phyloP scores from a whole-genome alignment of 2,888 invertebrate genomes.

The Metacarcinus magister region DNA sequence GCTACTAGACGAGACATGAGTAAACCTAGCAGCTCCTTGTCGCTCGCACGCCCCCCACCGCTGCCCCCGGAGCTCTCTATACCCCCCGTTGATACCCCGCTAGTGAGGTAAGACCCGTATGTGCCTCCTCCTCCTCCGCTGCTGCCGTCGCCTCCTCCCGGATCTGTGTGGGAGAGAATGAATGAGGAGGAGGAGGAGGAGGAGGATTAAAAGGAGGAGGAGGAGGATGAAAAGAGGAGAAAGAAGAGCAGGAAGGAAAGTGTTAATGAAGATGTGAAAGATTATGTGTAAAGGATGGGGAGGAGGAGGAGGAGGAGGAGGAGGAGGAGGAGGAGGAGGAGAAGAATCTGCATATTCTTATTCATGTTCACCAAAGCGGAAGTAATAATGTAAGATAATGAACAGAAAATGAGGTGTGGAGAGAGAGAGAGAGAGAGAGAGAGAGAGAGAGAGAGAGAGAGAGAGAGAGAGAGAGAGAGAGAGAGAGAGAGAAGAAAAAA shows the following conservation, averaged over 20 bases:
- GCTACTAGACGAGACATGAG: slow-evolving; percentile 76
- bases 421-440: too few species aligned
- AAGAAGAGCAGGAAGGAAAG: background rate
- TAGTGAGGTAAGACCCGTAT: background rate
- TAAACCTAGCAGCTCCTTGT: slow-evolving; percentile 74
- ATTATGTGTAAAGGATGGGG: too few species aligned
- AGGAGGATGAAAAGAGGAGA: background rate
- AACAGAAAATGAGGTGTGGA: background rate
- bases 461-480: too few species aligned
- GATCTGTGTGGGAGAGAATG: slow-evolving; percentile 35
- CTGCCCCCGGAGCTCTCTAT: background rate
- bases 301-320: background rate
- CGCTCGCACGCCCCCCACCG: slow-evolving; percentile 61
- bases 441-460: too few species aligned
- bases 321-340: background rate
- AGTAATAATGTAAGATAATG: background rate
- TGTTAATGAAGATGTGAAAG: background rate
- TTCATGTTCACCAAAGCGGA: background rate
- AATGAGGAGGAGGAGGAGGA: slow-evolving; percentile 43
- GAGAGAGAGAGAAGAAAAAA: too few species aligned
- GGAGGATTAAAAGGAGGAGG: background rate
- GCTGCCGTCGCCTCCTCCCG: slow-evolving; percentile 54
- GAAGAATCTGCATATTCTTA: background rate
- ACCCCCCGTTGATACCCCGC: background rate
- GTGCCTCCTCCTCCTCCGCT: slow-evolving; percentile 22